Conservation (phyloP, 2,113 vertebrate species). For the Apteryx mantelli region DNA sequence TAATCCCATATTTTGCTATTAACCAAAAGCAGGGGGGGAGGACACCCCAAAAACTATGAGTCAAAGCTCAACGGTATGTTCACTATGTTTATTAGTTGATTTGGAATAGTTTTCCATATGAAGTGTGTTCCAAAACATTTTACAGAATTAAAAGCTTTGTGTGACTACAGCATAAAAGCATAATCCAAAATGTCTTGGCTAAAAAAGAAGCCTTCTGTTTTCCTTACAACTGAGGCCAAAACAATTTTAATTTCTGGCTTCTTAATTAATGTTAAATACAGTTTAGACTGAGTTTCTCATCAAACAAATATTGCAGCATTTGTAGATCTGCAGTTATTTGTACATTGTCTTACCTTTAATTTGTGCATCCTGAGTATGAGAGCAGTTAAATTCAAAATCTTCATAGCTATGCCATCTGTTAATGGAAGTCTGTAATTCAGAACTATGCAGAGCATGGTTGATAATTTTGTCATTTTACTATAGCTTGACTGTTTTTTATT, state of each 20-base stretch:
- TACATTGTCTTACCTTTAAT: not conserved
- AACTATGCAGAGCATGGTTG: not conserved
- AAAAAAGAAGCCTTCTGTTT: constrained; percentile 45
- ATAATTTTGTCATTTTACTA: not conserved
- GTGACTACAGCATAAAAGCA: constrained; percentile 8
- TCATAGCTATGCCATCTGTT: not conserved
- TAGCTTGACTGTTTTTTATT: not conserved
- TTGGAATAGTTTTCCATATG: not conserved
- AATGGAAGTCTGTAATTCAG: not conserved
- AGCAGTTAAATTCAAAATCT: not conserved
- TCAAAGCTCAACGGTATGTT: not conserved
- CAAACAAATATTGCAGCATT: not conserved
- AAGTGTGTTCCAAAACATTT: constrained; percentile 34
- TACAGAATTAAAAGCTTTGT: not conserved
- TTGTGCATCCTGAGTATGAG: not conserved
- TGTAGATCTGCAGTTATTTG: not conserved
- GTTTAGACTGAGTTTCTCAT: not conserved
- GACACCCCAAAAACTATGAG: not conserved
- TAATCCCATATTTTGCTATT: not conserved
- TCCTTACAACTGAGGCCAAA: constrained; percentile 36
- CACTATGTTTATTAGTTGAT: not conserved
- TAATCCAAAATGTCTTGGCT: constrained; percentile 46
- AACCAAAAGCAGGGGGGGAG: not conserved
- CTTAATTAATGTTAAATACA: constrained; percentile 51
- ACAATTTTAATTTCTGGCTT: constrained; percentile 39